Evolutionary conservation across 30 jellyfish, hydroid and myxozoan species (phyloP).

Genomic region (Chironex yamaguchii): DNA sequence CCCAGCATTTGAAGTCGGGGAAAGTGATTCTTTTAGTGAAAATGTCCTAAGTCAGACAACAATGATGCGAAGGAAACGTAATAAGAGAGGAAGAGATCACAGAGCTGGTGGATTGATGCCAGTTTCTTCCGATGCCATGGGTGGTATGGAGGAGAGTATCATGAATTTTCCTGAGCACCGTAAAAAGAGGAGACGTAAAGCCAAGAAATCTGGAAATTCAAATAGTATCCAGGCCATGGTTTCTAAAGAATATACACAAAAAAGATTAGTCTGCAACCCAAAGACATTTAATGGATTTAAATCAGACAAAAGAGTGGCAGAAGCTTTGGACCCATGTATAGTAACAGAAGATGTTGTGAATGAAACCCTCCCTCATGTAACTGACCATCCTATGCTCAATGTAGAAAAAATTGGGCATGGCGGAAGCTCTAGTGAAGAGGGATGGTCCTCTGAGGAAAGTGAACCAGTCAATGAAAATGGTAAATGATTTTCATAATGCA

Average conservation of each 20-base stretch:
- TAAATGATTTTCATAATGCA: too few relatives aligned
- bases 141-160: neutral
- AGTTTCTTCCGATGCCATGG: neutral
- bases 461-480: neutral
- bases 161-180: neutral
- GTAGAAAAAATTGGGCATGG: neutral
- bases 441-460: neutral
- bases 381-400: neutral
- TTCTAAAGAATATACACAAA: neutral
- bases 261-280: neutral
- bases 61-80: slow-evolving; percentile 61
- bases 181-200: neutral
- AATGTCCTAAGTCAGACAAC: slow-evolving; percentile 45
- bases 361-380: neutral
- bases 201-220: neutral
- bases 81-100: slow-evolving; percentile 21
- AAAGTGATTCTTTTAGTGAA: slow-evolving; percentile 95
- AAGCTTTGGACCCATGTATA: neutral
- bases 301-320: neutral
- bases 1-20: slow-evolving; percentile 82
- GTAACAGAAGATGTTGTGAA: neutral
- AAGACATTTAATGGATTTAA: neutral
- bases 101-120: neutral
- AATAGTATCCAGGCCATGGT: neutral
- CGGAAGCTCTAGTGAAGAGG: neutral